phyloP scores from a whole-genome alignment of 2,888 invertebrate genomes.

The Ophonus ardosiacus region DNA sequence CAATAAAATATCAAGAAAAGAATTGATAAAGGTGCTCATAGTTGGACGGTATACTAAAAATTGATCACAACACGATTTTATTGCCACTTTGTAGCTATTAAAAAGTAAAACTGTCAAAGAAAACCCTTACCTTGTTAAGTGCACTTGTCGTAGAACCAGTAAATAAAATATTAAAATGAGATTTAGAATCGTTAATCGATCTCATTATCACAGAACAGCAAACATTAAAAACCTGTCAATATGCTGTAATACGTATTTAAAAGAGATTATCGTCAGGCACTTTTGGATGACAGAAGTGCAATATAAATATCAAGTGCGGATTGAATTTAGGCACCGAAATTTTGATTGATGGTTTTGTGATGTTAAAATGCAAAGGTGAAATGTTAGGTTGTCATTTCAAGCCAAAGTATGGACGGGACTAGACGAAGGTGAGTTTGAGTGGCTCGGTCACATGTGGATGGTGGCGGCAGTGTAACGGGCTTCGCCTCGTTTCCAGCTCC shows the following conservation, averaged over 20 bases:
- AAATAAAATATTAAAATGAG: slow-evolving; percentile 49
- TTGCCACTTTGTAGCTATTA: slow-evolving; percentile 40
- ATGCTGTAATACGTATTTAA: slow-evolving; percentile 50
- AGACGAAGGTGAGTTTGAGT: slow-evolving; percentile 48
- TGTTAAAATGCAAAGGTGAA: slow-evolving; percentile 33
- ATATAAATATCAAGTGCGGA: slow-evolving; percentile 45
- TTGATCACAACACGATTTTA: slow-evolving; percentile 46
- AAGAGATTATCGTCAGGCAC: slow-evolving; percentile 47
- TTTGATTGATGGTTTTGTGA: slow-evolving; percentile 38
- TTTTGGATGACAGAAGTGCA: slow-evolving; percentile 44
- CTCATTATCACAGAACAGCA: slow-evolving; percentile 61
- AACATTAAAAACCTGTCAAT: slow-evolving; percentile 39
- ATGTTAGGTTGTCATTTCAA: slow-evolving; percentile 23
- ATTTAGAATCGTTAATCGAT: slow-evolving; percentile 55
- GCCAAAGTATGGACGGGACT: slow-evolving; percentile 59
- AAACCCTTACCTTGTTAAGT: slow-evolving; percentile 35
- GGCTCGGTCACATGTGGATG: slow-evolving; percentile 88
- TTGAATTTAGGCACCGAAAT: slow-evolving; percentile 50
- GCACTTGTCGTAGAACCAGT: slow-evolving; percentile 51
- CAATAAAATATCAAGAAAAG: slow-evolving; percentile 19
- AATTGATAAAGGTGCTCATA: not conserved
- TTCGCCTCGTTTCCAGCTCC: slow-evolving; percentile 94
- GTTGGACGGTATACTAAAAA: slow-evolving; percentile 48
- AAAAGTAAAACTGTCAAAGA: slow-evolving; percentile 9
- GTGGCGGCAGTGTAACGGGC: slow-evolving; percentile 96